Evolutionary conservation across 2,113 vertebrate species (phyloP).

Genomic region (Triplophysa rosa): DNA sequence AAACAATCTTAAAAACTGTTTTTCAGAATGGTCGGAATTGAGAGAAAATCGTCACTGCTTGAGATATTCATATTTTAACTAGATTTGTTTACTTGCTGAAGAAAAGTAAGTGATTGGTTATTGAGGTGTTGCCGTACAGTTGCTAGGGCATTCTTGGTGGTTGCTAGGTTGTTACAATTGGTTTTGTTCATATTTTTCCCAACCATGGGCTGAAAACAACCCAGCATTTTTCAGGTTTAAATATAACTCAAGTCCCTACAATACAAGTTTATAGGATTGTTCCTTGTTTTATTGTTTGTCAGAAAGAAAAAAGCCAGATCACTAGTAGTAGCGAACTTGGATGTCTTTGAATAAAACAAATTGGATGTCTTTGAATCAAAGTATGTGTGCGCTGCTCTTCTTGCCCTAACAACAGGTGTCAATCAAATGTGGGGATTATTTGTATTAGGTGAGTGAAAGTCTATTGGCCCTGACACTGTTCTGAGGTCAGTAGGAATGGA

Average conservation of each 20-base stretch:
- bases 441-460: not conserved
- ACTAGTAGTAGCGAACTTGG: no score
- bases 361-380: not conserved
- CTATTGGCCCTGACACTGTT: not conserved
- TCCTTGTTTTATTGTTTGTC: no score
- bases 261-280: no score
- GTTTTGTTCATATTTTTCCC: no score
- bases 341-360: no score
- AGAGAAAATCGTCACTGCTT: conserved; percentile 8
- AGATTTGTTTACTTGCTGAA: not conserved
- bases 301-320: no score
- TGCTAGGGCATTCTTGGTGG: no score
- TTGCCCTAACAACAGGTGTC: not conserved
- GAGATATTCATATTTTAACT: not conserved
- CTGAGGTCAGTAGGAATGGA: conserved; percentile 33
- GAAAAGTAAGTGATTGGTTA: not conserved
- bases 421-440: not conserved
- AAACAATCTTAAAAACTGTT: conserved; percentile 16
- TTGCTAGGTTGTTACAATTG: no score
- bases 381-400: not conserved
- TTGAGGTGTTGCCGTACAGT: no score
- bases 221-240: no score
- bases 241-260: no score
- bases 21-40: conserved; percentile 1
- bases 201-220: no score